Evolutionary conservation across 2,888 invertebrate species (phyloP), one percentile per base, ranked within the genome.

Genomic region (Nomada fabriciana): DNA sequence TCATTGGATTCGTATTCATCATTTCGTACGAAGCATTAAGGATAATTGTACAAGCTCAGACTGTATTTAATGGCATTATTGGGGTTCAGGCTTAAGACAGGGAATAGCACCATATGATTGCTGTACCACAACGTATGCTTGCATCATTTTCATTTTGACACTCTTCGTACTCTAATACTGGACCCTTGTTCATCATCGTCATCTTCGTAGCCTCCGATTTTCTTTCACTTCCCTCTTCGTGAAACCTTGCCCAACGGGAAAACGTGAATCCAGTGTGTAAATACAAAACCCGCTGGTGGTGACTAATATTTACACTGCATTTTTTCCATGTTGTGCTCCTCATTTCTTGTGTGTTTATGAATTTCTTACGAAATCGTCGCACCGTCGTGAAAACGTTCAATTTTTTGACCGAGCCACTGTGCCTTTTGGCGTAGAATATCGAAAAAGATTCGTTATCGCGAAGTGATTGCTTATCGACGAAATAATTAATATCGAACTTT

Each of bases 371-470:
- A 53, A 59, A 23, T 50, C 42, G 53, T 64, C 23, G 23, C 29
- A 13, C 25, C 47, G 7, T 25, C 42, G 2, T 15, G 23, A 47
- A 5, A 60, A 23, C 29, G 29, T 23, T 55, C 10, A 15, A 20
- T 70, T 52, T 7, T 60, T 7, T 50, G 23, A 9, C 13, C 29
- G 18, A 57, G 23, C 5, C 42, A 47, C 15, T 11, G 42, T 20
- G 15, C 4, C 25, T 61, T 23, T 36, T 15, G 15, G 15, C 53
- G 36, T 18, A n/a, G 10, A 59, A 20, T 20, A 59, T 23, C 23
- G 50, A 20, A 36, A 50, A 70, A 23, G 72, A 29, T 72, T 36
- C 47, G 61, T 82, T 85, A 82, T 85, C 79, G 65, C 61, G 36
- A 10, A 53, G 23, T 55, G 11, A n/a, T 25, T n/a, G 70, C 61